Evolutionary conservation across 2,888 invertebrate species (phyloP), one percentile per base, ranked within the genome.

Genomic region (Acronicta alni): DNA sequence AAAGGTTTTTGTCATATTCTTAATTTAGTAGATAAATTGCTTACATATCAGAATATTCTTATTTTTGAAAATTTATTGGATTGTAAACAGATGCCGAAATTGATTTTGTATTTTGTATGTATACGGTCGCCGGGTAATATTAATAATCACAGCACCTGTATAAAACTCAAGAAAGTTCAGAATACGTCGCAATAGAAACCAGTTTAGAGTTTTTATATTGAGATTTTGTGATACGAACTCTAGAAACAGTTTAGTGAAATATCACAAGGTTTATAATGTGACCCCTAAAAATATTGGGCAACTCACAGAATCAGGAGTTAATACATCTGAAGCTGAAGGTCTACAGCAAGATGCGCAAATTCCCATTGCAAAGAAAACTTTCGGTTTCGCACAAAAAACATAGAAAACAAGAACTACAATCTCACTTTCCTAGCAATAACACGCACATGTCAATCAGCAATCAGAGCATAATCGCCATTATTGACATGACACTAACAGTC

Each of bases 271-370:
- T 30, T 30, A 3, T 30, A 30, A 4, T 23, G 12, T n/a, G 4
- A 30, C 3, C 0, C n/a, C n/a, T n/a, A 35, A 5, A 5, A 26
- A n/a, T 12, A 43, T 38, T 38, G 48, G 0, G 42, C 41, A 70
- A 91, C 94, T 93, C 93, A 96, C 95, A 80, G 91, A 87, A 83
- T 95, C 95, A 61, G 95, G 95, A 56, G 95, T 95, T 55, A 94
- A 82, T 43, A 95, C 91, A 61, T 95, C 95, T n/a, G 95, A 88
- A 55, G 95, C 90, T 54, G 95, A 94, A 67, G 93, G 93, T 81
- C 82, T 94, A 83, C 94, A 95, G 82, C 96, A 96, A 43, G 95
- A 95, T 47, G 87, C 84, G 60, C 95, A 89, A 49, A 95, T 77
- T 57, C 95, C 95, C 95, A 95, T 95, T 83, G 79, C 82, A 45